A percentile compares a stretch with the other conserved stretches of the same genome.
Evolutionary conservation across 1,140 invertebrate species (phyloP).

Genomic region (Drosophila sechellia): DNA sequence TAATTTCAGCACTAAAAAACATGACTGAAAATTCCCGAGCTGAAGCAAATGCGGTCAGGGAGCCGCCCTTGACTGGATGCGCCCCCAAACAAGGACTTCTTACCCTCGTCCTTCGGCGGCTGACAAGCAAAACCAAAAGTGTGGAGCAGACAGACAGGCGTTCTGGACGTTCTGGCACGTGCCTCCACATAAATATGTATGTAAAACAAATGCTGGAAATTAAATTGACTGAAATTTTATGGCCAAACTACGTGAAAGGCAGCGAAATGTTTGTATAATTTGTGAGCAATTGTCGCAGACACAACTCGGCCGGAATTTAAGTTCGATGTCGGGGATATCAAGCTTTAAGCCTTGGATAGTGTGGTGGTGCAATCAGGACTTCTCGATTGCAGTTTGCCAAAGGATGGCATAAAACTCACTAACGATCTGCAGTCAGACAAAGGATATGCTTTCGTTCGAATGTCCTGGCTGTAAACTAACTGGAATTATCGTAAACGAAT

Average conservation of each 20-base stretch:
- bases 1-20: conserved; percentile 45
- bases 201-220: conserved; percentile 50
- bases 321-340: neutral
- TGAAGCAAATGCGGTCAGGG: conserved; percentile 26
- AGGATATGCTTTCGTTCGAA: conserved; percentile 17
- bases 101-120: conserved; percentile 11
- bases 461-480: conserved; percentile 42
- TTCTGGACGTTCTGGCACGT: conserved; percentile 35
- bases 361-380: neutral
- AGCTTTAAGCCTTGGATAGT: neutral
- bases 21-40: conserved; percentile 39
- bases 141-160: conserved; percentile 36
- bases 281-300: conserved; percentile 46
- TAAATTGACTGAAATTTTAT: conserved; percentile 63
- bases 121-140: conserved; percentile 29
- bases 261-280: conserved; percentile 55
- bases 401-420: conserved; percentile 28
- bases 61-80: conserved; percentile 16
- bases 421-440: conserved; percentile 40
- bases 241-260: conserved; percentile 53
- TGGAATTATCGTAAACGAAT: conserved; percentile 59
- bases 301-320: neutral
- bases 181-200: conserved; percentile 54
- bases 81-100: neutral
- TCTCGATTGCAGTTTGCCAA: conserved; percentile 3